Evolutionary conservation across 2,797 vertebrate genomes (phyloP).

Genomic region (Hippoglossus hippoglossus): DNA sequence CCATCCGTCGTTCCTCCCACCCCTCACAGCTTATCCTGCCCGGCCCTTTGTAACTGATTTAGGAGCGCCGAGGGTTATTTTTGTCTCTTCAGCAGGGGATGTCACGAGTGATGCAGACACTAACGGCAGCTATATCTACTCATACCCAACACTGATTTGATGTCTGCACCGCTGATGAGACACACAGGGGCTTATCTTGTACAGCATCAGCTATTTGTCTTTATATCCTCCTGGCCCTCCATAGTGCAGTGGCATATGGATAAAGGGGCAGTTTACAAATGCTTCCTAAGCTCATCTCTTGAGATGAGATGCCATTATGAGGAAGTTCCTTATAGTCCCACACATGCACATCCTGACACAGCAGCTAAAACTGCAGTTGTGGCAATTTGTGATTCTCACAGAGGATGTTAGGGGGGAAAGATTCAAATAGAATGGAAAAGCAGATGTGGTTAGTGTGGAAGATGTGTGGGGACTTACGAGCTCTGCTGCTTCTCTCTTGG

Average conservation of each 20-base stretch:
- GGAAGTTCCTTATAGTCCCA: background rate
- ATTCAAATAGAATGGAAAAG: slow-evolving; percentile 19
- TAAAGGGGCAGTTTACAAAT: slow-evolving; percentile 20
- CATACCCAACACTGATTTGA: slow-evolving; percentile 40
- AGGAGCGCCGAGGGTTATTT: slow-evolving; percentile 75
- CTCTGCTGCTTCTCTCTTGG: slow-evolving; percentile 94
- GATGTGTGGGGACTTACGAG: slow-evolving; percentile 84
- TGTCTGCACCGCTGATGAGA: slow-evolving; percentile 51
- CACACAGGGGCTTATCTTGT: slow-evolving; percentile 43
- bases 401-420: background rate
- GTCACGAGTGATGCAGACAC: slow-evolving; percentile 58
- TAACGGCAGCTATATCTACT: slow-evolving; percentile 65
- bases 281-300: slow-evolving; percentile 23
- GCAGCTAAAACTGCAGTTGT: slow-evolving; percentile 23
- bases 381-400: slow-evolving; percentile 13
- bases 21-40: slow-evolving; percentile 50
- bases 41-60: slow-evolving; percentile 77
- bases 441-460: background rate
- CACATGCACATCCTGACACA: slow-evolving; percentile 24
- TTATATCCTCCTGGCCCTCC: slow-evolving; percentile 19
- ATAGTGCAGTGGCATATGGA: slow-evolving; percentile 1
- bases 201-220: slow-evolving; percentile 54
- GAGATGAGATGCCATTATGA: slow-evolving; percentile 18
- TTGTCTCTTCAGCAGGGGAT: slow-evolving; percentile 69
- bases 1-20: slow-evolving; percentile 18